phyloP scores from a whole-genome alignment of 2,113 vertebrate genomes.

The Clarias macrocephalus region DNA sequence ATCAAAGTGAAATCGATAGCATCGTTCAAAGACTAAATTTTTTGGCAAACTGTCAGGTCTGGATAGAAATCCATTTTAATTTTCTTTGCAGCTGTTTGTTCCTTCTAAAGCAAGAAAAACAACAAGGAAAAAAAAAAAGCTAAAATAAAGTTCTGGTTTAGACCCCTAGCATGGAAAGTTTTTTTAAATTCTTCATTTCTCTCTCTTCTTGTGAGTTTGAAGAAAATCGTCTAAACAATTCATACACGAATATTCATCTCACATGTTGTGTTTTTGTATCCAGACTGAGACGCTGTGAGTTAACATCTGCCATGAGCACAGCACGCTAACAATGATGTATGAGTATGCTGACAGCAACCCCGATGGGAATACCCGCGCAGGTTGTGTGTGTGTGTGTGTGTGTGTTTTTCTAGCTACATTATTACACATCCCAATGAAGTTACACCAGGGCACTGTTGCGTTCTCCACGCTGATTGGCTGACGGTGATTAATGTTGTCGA shows the following conservation, averaged over 20 bases:
- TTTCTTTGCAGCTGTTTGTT: background rate
- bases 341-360: background rate
- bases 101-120: background rate
- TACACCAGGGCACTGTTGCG: background rate
- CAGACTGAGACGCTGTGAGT: background rate
- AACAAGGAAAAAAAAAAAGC: background rate
- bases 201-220: background rate
- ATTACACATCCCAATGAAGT: background rate
- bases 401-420: background rate
- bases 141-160: background rate
- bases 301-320: conserved; percentile 3
- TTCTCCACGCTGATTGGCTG: background rate
- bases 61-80: background rate
- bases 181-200: background rate
- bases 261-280: background rate
- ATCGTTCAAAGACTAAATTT: background rate
- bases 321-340: conserved; percentile 18
- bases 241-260: background rate
- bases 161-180: background rate
- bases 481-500: background rate
- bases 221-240: background rate
- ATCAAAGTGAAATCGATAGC: background rate
- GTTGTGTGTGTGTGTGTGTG: conserved; percentile 10
- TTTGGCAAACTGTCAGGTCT: background rate
- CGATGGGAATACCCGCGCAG: background rate